phyloP scores from a whole-genome alignment of 2,888 invertebrate species.

The Empis stercorea region DNA sequence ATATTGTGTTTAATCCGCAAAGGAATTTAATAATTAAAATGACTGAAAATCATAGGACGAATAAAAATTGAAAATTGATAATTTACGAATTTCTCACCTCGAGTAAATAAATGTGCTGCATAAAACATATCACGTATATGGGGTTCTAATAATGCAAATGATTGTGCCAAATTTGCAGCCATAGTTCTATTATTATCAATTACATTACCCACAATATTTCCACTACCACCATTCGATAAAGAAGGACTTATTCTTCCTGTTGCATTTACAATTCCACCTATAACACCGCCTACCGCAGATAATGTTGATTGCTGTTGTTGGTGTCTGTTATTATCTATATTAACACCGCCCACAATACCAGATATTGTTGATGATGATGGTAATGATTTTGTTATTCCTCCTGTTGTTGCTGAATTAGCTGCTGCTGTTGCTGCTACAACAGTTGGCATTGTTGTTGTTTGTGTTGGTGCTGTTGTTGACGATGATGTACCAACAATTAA shows the following conservation, averaged over 20 bases:
- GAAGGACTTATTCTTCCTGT: too few relatives aligned
- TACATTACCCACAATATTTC: too few relatives aligned
- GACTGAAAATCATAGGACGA: too few relatives aligned
- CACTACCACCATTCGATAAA: too few relatives aligned
- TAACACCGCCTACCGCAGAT: conserved; percentile 3
- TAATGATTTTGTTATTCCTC: conserved; percentile 3
- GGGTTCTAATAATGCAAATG: conserved; percentile 39
- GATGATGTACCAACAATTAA: not conserved
- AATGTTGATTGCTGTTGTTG: conserved; percentile 1
- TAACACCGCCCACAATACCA: conserved; percentile 3
- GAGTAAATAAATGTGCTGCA: conserved; percentile 46
- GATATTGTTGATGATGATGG: conserved; percentile 3
- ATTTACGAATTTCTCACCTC: conserved; percentile 38
- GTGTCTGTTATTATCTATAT: conserved; percentile 8
- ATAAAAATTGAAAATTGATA: not conserved
- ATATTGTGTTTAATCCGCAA: too few relatives aligned
- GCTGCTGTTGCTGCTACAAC: conserved; percentile 13
- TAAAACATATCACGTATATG: conserved; percentile 52
- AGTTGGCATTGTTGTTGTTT: conserved; percentile 22
- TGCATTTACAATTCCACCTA: too few relatives aligned
- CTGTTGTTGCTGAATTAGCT: too few relatives aligned
- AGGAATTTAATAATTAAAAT: too few relatives aligned
- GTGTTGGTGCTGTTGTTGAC: too few relatives aligned
- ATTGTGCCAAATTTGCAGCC: conserved; percentile 34
- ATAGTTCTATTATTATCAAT: conserved; percentile 13